phyloP scores from a whole-genome alignment of 2,888 invertebrate species.

The Cantharis nigra region DNA sequence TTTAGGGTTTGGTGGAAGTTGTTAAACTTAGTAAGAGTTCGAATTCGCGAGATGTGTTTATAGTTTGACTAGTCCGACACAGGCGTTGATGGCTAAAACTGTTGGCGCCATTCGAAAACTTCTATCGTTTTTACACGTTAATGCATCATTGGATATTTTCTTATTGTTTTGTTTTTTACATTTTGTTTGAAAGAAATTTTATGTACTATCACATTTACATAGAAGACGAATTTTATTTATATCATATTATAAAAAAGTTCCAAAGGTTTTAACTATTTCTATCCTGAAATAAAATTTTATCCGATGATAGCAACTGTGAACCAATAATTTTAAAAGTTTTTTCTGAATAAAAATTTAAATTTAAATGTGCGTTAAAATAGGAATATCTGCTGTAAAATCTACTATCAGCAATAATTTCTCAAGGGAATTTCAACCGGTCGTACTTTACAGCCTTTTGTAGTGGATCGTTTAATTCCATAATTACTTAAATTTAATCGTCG shows the following conservation, averaged over 20 bases:
- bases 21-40: slow-evolving; percentile 36
- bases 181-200: slow-evolving; percentile 19
- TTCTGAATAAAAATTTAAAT: slow-evolving; percentile 24
- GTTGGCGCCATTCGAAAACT: slow-evolving; percentile 32
- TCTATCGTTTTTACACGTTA: slow-evolving; percentile 34
- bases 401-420: slow-evolving; percentile 31
- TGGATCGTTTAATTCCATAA: slow-evolving; percentile 26
- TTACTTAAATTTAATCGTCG: slow-evolving; percentile 25
- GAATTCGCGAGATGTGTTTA: slow-evolving; percentile 39
- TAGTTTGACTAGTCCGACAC: slow-evolving; percentile 34
- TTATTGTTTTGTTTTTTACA: slow-evolving; percentile 30
- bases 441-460: slow-evolving; percentile 29
- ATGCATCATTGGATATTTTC: slow-evolving; percentile 35
- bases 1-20: slow-evolving; percentile 37
- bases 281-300: background rate
- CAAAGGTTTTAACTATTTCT: slow-evolving; percentile 5
- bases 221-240: background rate
- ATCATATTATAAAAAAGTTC: background rate
- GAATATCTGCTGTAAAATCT: slow-evolving; percentile 28
- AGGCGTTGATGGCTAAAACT: slow-evolving; percentile 36
- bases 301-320: background rate
- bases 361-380: slow-evolving; percentile 27
- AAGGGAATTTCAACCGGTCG: slow-evolving; percentile 24
- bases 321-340: slow-evolving; percentile 6
- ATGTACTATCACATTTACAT: slow-evolving; percentile 18